A percentile compares a stretch with the other conserved stretches of the same genome.
These are phyloP conservation scores for Cyclina sinensis DNA, from an alignment of 1,140 invertebrate genomes.

Conservation along the genomic window DNA sequence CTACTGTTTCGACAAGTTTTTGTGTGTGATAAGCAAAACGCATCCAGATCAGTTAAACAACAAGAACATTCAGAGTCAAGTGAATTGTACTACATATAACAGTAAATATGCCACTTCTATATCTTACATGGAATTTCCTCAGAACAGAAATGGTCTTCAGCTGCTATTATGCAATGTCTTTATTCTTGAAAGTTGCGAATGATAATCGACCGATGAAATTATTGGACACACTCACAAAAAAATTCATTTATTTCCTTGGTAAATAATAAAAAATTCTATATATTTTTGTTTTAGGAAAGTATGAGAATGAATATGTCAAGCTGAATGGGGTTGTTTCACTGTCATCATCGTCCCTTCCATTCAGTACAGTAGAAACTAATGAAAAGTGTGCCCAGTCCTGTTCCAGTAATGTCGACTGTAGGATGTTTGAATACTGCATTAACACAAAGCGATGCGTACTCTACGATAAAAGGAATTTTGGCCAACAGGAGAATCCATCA, in stretches of 20 bases:
- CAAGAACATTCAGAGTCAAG: background rate
- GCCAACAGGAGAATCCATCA: background rate
- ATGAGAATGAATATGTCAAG: constrained; percentile 10
- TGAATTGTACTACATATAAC: constrained; percentile 18
- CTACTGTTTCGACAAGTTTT: background rate
- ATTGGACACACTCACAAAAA: no score
- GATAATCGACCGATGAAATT: no score
- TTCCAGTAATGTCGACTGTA: background rate
- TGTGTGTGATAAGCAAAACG: background rate
- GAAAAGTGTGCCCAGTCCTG: constrained; percentile 43
- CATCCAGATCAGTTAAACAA: constrained; percentile 22
- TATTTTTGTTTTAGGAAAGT: constrained; percentile 22
- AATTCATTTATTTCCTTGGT: no score
- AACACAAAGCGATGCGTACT: constrained; percentile 37
- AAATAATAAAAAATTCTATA: no score
- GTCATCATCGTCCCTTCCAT: background rate
- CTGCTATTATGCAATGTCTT: no score
- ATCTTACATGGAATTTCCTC: no score
- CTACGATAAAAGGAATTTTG: constrained; percentile 9
- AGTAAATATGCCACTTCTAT: background rate
- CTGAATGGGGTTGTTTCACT: background rate
- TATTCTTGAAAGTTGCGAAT: no score
- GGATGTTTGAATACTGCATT: constrained; percentile 40
- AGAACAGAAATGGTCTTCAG: no score
- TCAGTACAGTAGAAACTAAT: background rate